These are phyloP conservation scores for Burhinus bistriatus DNA, from an alignment of 2,113 vertebrate genomes.

Conservation along the genomic window DNA sequence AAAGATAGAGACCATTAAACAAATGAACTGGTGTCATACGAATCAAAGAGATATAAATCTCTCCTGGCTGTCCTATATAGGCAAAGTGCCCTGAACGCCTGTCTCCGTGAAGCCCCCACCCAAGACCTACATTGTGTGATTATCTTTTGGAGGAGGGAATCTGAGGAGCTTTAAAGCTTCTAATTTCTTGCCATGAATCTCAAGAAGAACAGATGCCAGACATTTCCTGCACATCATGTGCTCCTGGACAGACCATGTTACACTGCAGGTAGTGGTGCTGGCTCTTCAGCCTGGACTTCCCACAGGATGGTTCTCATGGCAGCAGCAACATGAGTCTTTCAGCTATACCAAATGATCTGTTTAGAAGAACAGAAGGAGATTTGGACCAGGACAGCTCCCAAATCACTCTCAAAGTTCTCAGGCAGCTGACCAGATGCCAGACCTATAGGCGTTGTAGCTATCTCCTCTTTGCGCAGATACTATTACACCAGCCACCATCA, in stretches of 20 bases:
- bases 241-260: neutral
- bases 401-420: neutral
- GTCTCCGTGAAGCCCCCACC: accelerated
- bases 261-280: accelerated
- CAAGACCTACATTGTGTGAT: neutral
- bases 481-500: neutral
- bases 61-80: neutral
- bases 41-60: neutral
- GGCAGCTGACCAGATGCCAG: neutral
- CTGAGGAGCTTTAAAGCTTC: neutral
- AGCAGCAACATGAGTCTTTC: neutral
- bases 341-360: neutral
- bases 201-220: neutral
- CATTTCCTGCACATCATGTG: accelerated
- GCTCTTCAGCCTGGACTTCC: neutral
- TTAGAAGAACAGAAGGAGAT: neutral
- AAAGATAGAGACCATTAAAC: neutral
- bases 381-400: neutral
- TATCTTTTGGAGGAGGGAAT: neutral
- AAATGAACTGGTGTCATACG: neutral
- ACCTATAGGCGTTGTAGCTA: neutral
- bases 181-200: accelerated
- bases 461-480: neutral
- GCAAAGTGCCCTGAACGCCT: neutral
- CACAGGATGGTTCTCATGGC: neutral